These are phyloP conservation scores for Eupithecia tripunctaria DNA, from an alignment of 2,888 invertebrate genomes.

Conservation along the genomic window DNA sequence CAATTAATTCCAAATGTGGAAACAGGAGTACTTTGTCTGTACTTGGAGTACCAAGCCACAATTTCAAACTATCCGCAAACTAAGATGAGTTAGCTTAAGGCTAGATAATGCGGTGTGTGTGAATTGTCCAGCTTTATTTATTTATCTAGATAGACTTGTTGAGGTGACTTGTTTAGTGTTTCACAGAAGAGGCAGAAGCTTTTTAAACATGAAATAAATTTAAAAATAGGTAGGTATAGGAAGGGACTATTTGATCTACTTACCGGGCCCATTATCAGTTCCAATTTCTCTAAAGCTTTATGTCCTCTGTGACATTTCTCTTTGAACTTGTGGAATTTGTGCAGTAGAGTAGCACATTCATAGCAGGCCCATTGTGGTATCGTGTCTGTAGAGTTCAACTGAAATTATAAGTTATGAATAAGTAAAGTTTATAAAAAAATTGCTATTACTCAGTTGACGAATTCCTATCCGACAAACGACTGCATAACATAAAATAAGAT, in stretches of 20 bases:
- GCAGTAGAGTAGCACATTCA: slow-evolving; percentile 67
- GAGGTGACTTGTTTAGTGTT: not conserved
- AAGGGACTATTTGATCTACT: slow-evolving; percentile 11
- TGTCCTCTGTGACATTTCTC: slow-evolving; percentile 67
- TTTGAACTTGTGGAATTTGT: slow-evolving; percentile 72
- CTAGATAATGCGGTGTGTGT: too few relatives aligned
- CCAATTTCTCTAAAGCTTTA: slow-evolving; percentile 42
- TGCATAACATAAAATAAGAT: too few relatives aligned
- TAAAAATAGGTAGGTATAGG: not conserved
- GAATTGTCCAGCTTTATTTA: too few relatives aligned
- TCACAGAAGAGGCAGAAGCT: not conserved
- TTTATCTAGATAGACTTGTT: too few relatives aligned
- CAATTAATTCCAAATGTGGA: too few relatives aligned
- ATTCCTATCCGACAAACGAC: too few relatives aligned
- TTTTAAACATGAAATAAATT: not conserved
- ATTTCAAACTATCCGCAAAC: too few relatives aligned
- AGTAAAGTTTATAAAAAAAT: too few relatives aligned
- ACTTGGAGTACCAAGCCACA: too few relatives aligned
- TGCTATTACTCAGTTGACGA: too few relatives aligned
- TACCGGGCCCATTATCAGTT: slow-evolving; percentile 20
- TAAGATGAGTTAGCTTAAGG: too few relatives aligned
- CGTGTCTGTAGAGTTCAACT: slow-evolving; percentile 51
- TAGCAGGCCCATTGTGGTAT: slow-evolving; percentile 68
- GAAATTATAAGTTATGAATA: not conserved
- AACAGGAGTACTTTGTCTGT: too few relatives aligned